Conservation (phyloP, 2,888 invertebrate species). For the Cosmorhoe ocellata region DNA sequence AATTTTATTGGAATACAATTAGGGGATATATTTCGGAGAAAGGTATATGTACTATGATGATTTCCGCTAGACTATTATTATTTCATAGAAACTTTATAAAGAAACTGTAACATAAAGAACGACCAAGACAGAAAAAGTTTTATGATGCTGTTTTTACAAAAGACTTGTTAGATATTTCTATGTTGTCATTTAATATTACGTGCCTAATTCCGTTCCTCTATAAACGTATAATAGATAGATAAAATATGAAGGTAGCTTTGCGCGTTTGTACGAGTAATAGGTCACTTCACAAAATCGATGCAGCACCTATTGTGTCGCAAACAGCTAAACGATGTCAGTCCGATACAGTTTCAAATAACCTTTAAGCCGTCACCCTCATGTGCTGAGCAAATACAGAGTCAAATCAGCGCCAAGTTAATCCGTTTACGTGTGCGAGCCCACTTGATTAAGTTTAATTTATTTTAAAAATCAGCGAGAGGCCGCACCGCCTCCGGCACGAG, state of each 20-base stretch:
- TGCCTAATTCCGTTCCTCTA: too few species aligned
- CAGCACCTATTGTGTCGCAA: slow-evolving; percentile 10
- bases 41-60: slow-evolving; percentile 13
- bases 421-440: slow-evolving; percentile 82
- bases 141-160: too few species aligned
- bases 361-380: slow-evolving; percentile 68
- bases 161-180: too few species aligned
- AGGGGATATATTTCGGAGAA: slow-evolving; percentile 29
- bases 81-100: too few species aligned
- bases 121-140: too few species aligned
- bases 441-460: slow-evolving; percentile 83
- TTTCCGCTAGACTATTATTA: slow-evolving; percentile 5
- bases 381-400: slow-evolving; percentile 76
- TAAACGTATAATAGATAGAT: too few species aligned
- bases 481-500: slow-evolving; percentile 61
- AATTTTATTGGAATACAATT: slow-evolving; percentile 58
- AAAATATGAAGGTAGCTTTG: background rate
- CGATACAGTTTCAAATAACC: slow-evolving; percentile 69
- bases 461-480: slow-evolving; percentile 78
- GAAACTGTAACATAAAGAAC: too few species aligned
- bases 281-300: slow-evolving; percentile 14
- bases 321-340: slow-evolving; percentile 51
- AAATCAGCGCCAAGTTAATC: slow-evolving; percentile 81
- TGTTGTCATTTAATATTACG: too few species aligned
- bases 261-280: slow-evolving; percentile 4